Evolutionary conservation across 2,888 invertebrate species (phyloP), one percentile per base, ranked within the genome.

Genomic region (Shargacucullia verbasci): DNA sequence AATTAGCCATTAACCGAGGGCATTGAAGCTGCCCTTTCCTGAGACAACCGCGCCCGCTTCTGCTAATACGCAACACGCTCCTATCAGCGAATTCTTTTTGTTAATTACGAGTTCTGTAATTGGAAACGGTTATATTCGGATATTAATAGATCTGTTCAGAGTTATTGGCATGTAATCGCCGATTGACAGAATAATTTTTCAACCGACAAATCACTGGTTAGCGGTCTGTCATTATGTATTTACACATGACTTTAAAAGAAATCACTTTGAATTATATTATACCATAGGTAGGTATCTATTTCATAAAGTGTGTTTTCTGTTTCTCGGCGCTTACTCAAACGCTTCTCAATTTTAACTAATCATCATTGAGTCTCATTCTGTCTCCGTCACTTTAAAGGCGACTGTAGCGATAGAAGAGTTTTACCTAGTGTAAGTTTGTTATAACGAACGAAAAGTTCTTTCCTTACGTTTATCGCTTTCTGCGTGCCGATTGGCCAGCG

Each of bases 21-120:
- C 78, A 82, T 79, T 76, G 52, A 69, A 77, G 40, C 60, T 76
- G 83, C 77, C 82, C 80, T 81, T 79, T 81, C 38, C 56, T 45
- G 40, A n/a, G n/a, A n/a, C n/a, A n/a, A n/a, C 72, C 60, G 48
- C 62, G 57, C 75, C 69, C 58, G 59, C 58, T 58, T 77, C 61
- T 71, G 77, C 60, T 70, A 73, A 79, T 79, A 75, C 71, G 67
- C 73, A 64, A 71, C 68, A 55, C 53, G 35, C 13, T 37, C 47
- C 46, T 68, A 62, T 38, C 15, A 53, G 38, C 44, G 41, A 52
- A 55, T 47, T 27, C 31, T 13, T 15, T 25, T 39, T 7, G n/a
- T 35, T 31, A 41, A 53, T 58, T 53, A 39, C 15, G 13, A 11
- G 8, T 20, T 1, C 7, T 53, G 49, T 49, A 50, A 59, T 69